phyloP scores from a whole-genome alignment of 2,797 vertebrate genomes.

The Sternotherus odoratus region DNA sequence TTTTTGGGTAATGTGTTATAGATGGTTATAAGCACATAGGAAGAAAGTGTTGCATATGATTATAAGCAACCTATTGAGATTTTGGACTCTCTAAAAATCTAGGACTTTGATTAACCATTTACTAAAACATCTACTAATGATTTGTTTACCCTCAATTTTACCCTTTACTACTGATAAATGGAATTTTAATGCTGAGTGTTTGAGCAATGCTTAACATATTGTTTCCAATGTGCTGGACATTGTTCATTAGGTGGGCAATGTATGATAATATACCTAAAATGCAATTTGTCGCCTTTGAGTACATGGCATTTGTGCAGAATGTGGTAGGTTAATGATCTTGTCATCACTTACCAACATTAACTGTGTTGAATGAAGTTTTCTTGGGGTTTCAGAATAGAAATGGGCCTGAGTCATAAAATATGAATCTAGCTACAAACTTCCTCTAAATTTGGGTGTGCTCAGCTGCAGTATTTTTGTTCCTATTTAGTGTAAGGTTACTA shows the following conservation, averaged over 20 bases:
- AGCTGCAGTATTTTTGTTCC: constrained; percentile 6
- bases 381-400: background rate
- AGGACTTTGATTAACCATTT: background rate
- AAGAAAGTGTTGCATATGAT: background rate
- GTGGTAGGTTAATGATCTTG: background rate
- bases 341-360: background rate
- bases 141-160: background rate
- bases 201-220: background rate
- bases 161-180: background rate
- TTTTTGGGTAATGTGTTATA: constrained; percentile 4
- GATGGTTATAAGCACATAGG: background rate
- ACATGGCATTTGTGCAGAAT: background rate
- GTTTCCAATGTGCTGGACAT: background rate
- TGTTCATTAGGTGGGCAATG: background rate
- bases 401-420: constrained; percentile 55
- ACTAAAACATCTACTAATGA: background rate
- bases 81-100: background rate
- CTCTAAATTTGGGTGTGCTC: constrained; percentile 45
- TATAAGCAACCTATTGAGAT: background rate
- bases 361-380: constrained; percentile 1
- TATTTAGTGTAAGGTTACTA: background rate
- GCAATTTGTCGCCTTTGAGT: background rate
- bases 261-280: background rate
- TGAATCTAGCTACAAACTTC: constrained; percentile 12
- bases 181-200: background rate